phyloP scores from a whole-genome alignment of 1,140 invertebrate species.

The Drosophila navojoa region DNA sequence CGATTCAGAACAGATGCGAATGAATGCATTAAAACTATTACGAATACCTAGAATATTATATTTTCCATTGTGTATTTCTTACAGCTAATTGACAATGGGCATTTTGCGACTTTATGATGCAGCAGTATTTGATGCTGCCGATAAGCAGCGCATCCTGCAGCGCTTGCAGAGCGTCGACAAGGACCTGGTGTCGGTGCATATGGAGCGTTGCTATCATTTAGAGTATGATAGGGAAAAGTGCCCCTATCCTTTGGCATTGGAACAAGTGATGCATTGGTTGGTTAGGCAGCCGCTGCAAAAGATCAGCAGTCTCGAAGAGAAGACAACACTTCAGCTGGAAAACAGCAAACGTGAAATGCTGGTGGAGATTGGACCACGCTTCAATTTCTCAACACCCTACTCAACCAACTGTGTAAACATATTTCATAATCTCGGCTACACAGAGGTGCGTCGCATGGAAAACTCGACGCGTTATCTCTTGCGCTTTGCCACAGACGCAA shows the following conservation, averaged over 20 bases:
- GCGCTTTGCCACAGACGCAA: conserved; percentile 83
- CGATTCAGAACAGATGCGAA: too few species aligned
- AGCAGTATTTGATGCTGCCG: conserved; percentile 48
- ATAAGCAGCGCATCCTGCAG: conserved; percentile 43
- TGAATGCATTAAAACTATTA: background rate
- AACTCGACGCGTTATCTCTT: conserved; percentile 91
- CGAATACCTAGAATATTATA: too few species aligned
- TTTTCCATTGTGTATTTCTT: conserved; percentile 8
- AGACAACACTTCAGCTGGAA: conserved; percentile 71
- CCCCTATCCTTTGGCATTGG: conserved; percentile 84
- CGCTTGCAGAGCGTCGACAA: conserved; percentile 43
- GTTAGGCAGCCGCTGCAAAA: conserved; percentile 87
- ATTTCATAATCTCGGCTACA: conserved; percentile 91
- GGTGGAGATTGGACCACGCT: conserved; percentile 91
- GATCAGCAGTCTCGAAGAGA: conserved; percentile 84
- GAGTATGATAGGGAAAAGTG: conserved; percentile 84
- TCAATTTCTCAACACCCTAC: conserved; percentile 96
- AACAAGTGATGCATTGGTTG: conserved; percentile 89
- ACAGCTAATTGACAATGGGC: conserved; percentile 53
- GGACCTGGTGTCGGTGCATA: conserved; percentile 84
- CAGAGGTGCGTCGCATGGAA: conserved; percentile 91
- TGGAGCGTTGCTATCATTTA: conserved; percentile 93
- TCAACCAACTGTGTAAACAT: conserved; percentile 98
- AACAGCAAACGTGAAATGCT: conserved; percentile 29
- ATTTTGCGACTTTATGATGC: conserved; percentile 68